Base-by-base conservation (phyloP, 2,113 vertebrate species). In the Onychorhynchus coronatus region DNA sequence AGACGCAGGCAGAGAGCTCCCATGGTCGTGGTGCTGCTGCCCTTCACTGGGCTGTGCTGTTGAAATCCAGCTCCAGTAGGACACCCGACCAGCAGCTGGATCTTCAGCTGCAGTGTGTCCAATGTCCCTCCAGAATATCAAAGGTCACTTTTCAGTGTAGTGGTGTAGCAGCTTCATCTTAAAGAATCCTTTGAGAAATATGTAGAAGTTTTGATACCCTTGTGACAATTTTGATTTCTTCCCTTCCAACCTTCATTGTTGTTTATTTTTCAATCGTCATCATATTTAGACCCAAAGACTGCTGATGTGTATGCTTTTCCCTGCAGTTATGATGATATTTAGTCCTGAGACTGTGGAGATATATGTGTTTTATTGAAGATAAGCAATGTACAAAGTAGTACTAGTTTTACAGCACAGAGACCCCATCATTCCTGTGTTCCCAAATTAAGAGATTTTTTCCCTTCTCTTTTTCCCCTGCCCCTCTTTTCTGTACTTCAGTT, bases 81-180 rank as follows among this genome's bases (percentile, higher is more conserved):
- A 44, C 41, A 56, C n/a, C 42, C 14, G 13, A 31, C 4, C 79
- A 42, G 39, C 4, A 46, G 37, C 55, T 1, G 0, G 2, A 50
- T 24, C 42, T 85, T n/a, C 2, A 12, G 2, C 21, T 39, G n/a
- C 24, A 47, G 12, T 0, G 1, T 4, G 3, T 14, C 10, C 46
- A 70, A 79, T 17, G 5, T 25, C 24, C 58, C 55, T 44, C 35
- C 62, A 31, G 37, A 59, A 27, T 21, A 25, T 2, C 20, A 80
- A 55, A 83, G 24, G 41, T 65, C 46, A 17, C 23, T 70, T 28
- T 8, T 22, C 76, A 72, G 10, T 15, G 28, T 2, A 21, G 4
- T 8, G 37, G 28, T n/a, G 7, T 15, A 73, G 24, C 46, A 86
- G 27, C 33, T 80, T 89, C 22, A 53, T 31, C 14, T 27, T 28